Percentiles rank a stretch among this genome's conserved stretches.
Evolutionary conservation across 2,888 invertebrate genomes (phyloP).

Genomic region (Microctonus aethiopoides): DNA sequence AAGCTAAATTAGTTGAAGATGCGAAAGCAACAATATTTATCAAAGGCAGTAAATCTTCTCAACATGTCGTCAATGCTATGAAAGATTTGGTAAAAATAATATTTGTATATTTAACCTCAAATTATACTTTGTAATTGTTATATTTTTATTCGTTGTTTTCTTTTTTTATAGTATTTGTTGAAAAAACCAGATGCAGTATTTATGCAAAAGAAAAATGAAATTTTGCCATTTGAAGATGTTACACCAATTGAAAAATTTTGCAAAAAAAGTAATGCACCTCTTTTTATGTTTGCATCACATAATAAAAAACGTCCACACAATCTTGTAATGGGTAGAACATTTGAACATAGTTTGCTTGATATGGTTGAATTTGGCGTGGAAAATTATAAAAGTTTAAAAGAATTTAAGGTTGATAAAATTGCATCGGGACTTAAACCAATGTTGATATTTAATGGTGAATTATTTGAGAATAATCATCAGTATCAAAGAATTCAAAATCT

Average conservation of each 20-base stretch:
- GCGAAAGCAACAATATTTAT: conserved; percentile 86
- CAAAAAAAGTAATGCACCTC: conserved; percentile 85
- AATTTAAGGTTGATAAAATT: conserved; percentile 83
- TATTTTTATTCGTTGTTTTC: conserved; percentile 7
- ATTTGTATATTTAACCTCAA: neutral
- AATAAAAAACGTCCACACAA: conserved; percentile 96
- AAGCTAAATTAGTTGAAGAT: conserved; percentile 90
- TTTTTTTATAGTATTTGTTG: conserved; percentile 73
- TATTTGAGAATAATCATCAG: conserved; percentile 86
- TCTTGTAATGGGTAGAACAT: conserved; percentile 88
- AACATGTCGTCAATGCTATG: conserved; percentile 76
- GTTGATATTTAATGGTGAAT: conserved; percentile 90
- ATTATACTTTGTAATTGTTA: neutral
- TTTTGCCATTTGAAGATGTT: conserved; percentile 92
- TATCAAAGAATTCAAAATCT: conserved; percentile 87
- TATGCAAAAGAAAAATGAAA: conserved; percentile 84
- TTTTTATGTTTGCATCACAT: conserved; percentile 92
- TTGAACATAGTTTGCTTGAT: conserved; percentile 89
- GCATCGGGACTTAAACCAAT: conserved; percentile 89
- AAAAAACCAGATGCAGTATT: conserved; percentile 88
- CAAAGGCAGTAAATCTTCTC: conserved; percentile 84
- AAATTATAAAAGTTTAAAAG: conserved; percentile 80
- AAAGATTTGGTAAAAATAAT: conserved; percentile 79
- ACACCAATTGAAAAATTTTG: conserved; percentile 81
- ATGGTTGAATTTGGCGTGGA: conserved; percentile 96